Evolutionary conservation across 2,113 vertebrate genomes (phyloP).

Genomic region (Natator depressus): DNA sequence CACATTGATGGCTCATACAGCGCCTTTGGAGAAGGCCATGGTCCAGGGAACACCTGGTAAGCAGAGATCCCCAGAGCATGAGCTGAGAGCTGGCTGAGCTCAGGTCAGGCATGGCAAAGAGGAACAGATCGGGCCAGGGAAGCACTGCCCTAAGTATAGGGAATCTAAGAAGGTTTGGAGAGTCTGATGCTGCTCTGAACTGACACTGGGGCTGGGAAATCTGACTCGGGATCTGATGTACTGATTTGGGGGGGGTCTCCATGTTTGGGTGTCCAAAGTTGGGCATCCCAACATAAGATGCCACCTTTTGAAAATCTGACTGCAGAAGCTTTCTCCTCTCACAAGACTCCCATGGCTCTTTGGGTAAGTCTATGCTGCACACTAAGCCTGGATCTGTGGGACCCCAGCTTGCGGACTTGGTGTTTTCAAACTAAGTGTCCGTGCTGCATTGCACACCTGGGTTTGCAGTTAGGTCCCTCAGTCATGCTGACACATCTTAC

Average conservation of each 20-base stretch:
- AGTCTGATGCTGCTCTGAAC: background rate
- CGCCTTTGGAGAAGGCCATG: conserved; percentile 82
- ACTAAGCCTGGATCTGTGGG: too few relatives aligned
- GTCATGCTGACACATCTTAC: too few relatives aligned
- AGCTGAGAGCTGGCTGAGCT: background rate
- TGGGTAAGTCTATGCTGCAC: too few relatives aligned
- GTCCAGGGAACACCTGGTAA: conserved; percentile 89
- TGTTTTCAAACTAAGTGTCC: too few relatives aligned
- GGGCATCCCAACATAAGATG: accelerated
- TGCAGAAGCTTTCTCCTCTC: background rate
- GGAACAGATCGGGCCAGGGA: background rate
- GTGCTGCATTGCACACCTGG: too few relatives aligned
- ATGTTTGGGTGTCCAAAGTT: background rate
- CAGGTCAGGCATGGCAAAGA: background rate
- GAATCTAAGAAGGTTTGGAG: background rate
- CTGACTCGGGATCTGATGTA: background rate
- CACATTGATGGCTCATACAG: conserved; percentile 84
- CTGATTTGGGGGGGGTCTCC: background rate
- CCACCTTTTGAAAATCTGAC: background rate
- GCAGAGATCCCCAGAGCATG: background rate
- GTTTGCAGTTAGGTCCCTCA: too few relatives aligned
- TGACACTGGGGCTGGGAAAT: background rate
- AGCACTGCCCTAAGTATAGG: background rate
- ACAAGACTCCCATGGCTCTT: background rate
- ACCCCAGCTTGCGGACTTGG: too few relatives aligned